These are phyloP conservation scores for Choloepus didactylus DNA, from an alignment of 2,797 vertebrate species.

Conservation along the genomic window DNA sequence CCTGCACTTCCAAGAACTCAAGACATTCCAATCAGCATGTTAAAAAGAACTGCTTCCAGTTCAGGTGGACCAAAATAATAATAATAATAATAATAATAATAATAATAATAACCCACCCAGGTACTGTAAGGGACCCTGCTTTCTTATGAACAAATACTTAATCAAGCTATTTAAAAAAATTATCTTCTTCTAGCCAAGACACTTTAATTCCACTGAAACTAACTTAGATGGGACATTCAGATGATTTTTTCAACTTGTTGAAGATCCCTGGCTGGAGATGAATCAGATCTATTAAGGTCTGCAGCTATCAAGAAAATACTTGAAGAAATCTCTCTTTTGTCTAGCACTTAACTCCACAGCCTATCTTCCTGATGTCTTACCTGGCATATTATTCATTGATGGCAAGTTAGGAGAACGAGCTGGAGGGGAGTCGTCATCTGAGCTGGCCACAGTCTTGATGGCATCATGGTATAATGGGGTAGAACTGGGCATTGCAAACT, in stretches of 20 bases:
- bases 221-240: background rate
- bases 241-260: background rate
- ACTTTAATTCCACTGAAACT: background rate
- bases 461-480: conserved; percentile 99
- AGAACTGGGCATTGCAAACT: conserved; percentile 99
- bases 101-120: background rate
- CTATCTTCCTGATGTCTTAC: conserved; percentile 86
- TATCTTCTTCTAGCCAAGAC: background rate
- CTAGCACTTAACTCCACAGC: background rate
- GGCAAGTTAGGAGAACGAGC: conserved; percentile 98
- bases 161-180: background rate
- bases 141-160: background rate
- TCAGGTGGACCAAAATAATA: background rate
- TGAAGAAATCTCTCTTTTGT: background rate
- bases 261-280: background rate
- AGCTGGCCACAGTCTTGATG: conserved; percentile 99
- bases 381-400: conserved; percentile 95
- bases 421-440: conserved; percentile 98
- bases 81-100: background rate
- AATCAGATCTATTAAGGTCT: background rate
- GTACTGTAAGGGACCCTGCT: background rate
- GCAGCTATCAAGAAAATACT: background rate
- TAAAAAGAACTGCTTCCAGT: background rate
- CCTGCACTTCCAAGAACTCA: conserved; percentile 32
- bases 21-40: background rate